phyloP scores from a whole-genome alignment of 2,113 vertebrate species.

The Apodemus speciosus region DNA sequence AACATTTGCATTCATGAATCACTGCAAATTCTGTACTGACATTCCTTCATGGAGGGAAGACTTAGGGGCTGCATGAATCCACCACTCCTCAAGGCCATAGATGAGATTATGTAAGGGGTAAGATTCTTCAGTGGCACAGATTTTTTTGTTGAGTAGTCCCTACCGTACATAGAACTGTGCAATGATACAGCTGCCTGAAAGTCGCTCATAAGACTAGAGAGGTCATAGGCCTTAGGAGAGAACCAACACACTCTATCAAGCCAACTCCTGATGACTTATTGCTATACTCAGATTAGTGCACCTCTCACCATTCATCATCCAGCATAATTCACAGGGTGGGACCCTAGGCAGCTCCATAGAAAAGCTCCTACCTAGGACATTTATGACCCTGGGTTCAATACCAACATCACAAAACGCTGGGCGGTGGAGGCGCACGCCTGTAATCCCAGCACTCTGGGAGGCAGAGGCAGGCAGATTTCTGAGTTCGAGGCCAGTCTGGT shows the following conservation, averaged over 20 bases:
- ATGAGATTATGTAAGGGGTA: neutral
- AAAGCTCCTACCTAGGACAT: neutral
- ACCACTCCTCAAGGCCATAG: neutral
- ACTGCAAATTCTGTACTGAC: neutral
- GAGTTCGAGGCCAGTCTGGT: too few species aligned
- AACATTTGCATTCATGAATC: neutral
- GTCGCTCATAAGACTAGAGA: neutral
- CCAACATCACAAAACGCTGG: neutral
- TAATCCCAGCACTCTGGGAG: too few species aligned
- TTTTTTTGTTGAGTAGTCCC: neutral
- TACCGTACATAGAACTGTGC: neutral
- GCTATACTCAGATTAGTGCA: neutral
- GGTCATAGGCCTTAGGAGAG: neutral
- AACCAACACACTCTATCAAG: too few species aligned
- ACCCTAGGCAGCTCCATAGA: neutral
- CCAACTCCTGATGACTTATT: neutral
- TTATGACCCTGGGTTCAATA: neutral
- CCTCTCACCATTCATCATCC: neutral
- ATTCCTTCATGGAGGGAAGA: neutral
- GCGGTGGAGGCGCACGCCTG: too few species aligned
- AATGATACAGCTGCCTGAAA: neutral
- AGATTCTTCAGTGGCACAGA: neutral
- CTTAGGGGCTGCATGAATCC: neutral
- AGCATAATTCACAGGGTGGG: neutral
- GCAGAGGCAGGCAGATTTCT: too few species aligned